Evolutionary conservation across 2,113 vertebrate genomes (phyloP), one percentile per base, ranked within the genome.

Genomic region (Neogale vison): DNA sequence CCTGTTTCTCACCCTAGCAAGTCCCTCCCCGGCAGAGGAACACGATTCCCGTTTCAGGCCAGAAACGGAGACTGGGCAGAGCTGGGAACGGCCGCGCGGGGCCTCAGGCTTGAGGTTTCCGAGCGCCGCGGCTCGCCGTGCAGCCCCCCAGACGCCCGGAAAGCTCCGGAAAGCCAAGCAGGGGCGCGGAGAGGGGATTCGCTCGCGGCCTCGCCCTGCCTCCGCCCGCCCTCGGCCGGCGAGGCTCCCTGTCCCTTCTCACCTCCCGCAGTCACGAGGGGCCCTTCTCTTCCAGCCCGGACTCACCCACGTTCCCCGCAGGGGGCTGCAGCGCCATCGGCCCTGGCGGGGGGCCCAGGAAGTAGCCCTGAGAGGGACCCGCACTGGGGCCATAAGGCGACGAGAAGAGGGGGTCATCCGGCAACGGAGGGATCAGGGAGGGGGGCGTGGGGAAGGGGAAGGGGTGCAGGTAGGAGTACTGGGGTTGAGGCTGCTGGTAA

Each of bases 271-370:
- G 85, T 14, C 34, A 42, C 96, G 15, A 81, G 93, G 81, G 91
- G 97, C 50, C 95, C 7, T 98, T 98, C 3, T 97, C 94, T 81
- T 97, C 97, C 36, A 95, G 97, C 11, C 86, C 18, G 0, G 2
- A 97, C 97, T 97, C 98, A 99, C 99, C 98, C 0, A 67, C 77
- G 52, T 83, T 97, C 93, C 94, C 98, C 59, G 96, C 85, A 4
- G 98, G 82, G 0, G 99, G 98, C 96, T 99, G 99, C 76, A 99
- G 96, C 84, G 99, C 90, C 18, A 99, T 92, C 36, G 99, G 99
- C 29, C 97, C 97, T 0, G 61, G 97, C 0, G 20, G 0, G 23
- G 98, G 98, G 0, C 98, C 98, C 72, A 99, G 99, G 67, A 98
- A 97, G 12, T 98, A 99, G 29, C 96, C 24, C 47, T 98, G 99